A percentile compares a stretch with the other conserved stretches of the same genome.
phyloP scores from a whole-genome alignment of 2,888 invertebrate genomes.

The Argyresthia goedartella region DNA sequence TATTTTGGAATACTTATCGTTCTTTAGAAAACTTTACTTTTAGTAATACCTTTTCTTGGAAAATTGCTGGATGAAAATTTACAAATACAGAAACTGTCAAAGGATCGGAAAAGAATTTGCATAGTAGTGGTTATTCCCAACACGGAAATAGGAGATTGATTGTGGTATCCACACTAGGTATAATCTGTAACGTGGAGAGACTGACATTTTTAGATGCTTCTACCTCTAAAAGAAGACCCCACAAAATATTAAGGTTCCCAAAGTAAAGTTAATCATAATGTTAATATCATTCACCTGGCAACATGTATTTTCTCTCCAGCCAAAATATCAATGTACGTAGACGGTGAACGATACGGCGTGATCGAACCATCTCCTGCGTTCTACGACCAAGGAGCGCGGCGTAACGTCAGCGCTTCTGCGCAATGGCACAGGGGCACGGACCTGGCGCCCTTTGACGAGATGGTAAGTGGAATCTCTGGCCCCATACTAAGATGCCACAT shows the following conservation, averaged over 20 bases:
- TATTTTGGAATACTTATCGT: background rate
- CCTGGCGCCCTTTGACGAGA: slow-evolving; percentile 82
- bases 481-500: too few relatives aligned
- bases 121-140: too few relatives aligned
- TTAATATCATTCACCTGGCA: background rate
- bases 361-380: slow-evolving; percentile 43
- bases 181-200: background rate
- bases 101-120: too few relatives aligned
- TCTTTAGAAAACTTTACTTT: background rate
- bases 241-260: background rate
- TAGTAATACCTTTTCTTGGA: background rate
- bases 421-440: slow-evolving; percentile 70
- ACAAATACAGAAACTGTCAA: background rate
- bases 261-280: background rate
- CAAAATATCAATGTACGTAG: slow-evolving; percentile 57
- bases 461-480: slow-evolving; percentile 50
- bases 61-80: background rate
- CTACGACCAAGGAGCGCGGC: slow-evolving; percentile 24
- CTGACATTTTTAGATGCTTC: background rate
- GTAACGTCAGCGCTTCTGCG: slow-evolving; percentile 40
- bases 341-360: slow-evolving; percentile 68
- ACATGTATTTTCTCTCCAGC: slow-evolving; percentile 27
- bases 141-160: too few relatives aligned
- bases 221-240: background rate
- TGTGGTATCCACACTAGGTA: too few relatives aligned